These are phyloP conservation scores for Hemibagrus wyckioides DNA, from an alignment of 2,113 vertebrate species.

Conservation along the genomic window DNA sequence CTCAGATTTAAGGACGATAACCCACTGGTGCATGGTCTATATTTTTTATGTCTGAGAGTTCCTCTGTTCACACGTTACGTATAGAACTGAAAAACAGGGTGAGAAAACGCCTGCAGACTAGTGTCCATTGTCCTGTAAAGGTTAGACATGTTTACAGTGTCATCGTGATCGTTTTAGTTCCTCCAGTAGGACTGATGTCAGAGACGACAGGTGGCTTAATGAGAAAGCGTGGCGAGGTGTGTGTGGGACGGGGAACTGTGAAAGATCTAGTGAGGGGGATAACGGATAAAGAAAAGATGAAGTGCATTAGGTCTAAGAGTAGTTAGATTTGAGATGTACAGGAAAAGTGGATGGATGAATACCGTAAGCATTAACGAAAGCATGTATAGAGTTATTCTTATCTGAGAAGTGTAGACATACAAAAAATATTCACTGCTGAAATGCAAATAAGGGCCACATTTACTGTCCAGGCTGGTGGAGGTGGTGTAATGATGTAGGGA, in stretches of 20 bases:
- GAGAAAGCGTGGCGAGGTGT: neutral
- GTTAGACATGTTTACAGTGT: neutral
- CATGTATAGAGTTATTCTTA: neutral
- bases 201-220: neutral
- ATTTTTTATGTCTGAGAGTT: neutral
- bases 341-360: neutral
- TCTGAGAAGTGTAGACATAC: neutral
- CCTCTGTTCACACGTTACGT: neutral
- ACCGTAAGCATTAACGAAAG: neutral
- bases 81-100: neutral
- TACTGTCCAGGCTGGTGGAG: too few species aligned
- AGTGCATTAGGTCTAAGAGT: neutral
- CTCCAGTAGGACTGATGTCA: neutral
- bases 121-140: neutral
- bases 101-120: neutral
- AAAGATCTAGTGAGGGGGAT: neutral
- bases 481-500: too few species aligned
- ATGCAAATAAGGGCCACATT: too few species aligned
- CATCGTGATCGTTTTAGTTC: neutral
- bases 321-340: neutral
- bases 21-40: neutral
- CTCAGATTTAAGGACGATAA: neutral
- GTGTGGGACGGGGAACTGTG: neutral
- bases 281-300: neutral
- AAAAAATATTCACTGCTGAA: too few species aligned